Evolutionary conservation across 92 coral and sea anemone genomes (phyloP), one percentile per base, ranked within the genome.

Genomic region (Epizoanthus ramosus): DNA sequence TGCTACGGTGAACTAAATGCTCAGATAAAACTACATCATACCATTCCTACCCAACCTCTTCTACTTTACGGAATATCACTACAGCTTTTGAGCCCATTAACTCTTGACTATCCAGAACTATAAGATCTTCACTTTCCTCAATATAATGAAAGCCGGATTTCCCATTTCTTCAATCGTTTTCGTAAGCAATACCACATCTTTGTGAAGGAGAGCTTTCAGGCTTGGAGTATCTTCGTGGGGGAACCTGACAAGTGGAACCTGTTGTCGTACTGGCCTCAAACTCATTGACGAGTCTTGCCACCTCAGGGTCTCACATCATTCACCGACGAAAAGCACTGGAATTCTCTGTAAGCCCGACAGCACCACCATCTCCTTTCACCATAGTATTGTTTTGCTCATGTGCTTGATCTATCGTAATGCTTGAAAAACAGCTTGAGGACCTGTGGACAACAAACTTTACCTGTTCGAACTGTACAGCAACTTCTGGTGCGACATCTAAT

Each of bases 31-130:
- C 87, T 72, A 2, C 33, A 0, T 56, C 73, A 56, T 37, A 89
- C 83, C 85, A 89, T 54, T 85, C 83, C 57, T 68, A 41, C 21
- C 92, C 92, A 52, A 83, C 57, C 54, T 52, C 59, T 67, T 84
- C 87, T 4, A 87, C 77, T 23, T 39, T 79, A n/a, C 82, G 61
- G 12, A 92, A 80, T 15, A 80, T 86, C 8, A 50, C 54, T 17
- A 74, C 79, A 15, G 88, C 84, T 0, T 57, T 58, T 15, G 63
- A 3, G 17, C 56, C 84, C 33, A 83, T 71, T 57, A 89, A 79
- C 63, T 85, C 90, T 61, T 75, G 67, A 14, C 83, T 86, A 65
- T 92, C 90, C 15, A 92, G 84, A 9, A 45, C 85, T 18, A 83
- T 21, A 22, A 86, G 83, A 16, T 86, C 89, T 63, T 57, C 59